Evolutionary conservation across 2,888 invertebrate genomes (phyloP), one percentile per base, ranked within the genome.

Genomic region (Nudaria mundana): DNA sequence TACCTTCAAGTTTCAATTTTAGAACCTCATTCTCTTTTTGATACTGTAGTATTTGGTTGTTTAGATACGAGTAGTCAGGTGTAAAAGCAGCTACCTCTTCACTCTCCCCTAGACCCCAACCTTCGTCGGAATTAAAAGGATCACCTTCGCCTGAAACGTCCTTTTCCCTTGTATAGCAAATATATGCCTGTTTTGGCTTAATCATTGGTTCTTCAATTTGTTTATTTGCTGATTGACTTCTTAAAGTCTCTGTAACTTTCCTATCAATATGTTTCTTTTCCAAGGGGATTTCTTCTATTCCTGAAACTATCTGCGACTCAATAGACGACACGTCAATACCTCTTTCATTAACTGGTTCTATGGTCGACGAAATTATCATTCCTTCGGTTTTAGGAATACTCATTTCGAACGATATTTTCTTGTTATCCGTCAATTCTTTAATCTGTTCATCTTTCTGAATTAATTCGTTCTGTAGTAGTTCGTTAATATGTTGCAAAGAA

Each of bases 1-100:
- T 81, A 16, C 91, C 82, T 48, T 91, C 90, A 5, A 94, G 87
- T 55, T 94, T 94, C 37, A 91, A 88, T 40, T 90, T 81, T 12
- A 93, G 73, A 29, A 82, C 79, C 11, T 91, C 87, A 44, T 91
- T 90, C 46, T 93, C 91, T 1, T 81, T 71, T 56, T 91, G 90
- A 3, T 94, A 77, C 37, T 90, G 84, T 16, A 85, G 74, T n/a
- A 94, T 85, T 57, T 90, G 87, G 34, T 91, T 89, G 59, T 91
- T 89, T 15, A 92, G 78, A 51, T 91, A 89, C 40, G 90, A 86
- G 14, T 91, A 64, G 44, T 86, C 89, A n/a, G 81, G 76, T 6
- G 72, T 66, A 8, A 75, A 52, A 11, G 75, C 76, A 63, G 62
- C 53, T 63, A 73, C 58, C 63, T 75, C 72, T 62, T 81, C 76